phyloP scores from a whole-genome alignment of 2,888 invertebrate genomes.

The Ophioninae sp. region DNA sequence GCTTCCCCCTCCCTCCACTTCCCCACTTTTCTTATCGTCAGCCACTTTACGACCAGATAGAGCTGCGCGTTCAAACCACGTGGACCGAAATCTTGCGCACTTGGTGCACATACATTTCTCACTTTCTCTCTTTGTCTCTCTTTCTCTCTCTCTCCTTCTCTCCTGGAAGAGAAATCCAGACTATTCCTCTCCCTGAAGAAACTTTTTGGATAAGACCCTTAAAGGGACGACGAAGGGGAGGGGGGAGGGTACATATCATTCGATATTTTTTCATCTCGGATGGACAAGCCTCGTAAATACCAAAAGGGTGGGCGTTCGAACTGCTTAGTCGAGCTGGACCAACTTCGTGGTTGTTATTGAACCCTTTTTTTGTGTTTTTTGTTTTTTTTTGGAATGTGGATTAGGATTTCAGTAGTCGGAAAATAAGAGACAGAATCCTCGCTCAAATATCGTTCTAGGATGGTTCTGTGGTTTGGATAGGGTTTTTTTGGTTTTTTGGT shows the following conservation, averaged over 20 bases:
- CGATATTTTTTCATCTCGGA: constrained; percentile 40
- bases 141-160: not conserved
- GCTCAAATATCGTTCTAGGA: too few relatives aligned
- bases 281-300: constrained; percentile 55
- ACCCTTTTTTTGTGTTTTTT: not conserved
- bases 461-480: too few relatives aligned
- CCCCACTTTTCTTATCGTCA: constrained; percentile 51
- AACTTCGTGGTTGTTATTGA: not conserved
- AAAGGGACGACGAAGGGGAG: not conserved
- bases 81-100: constrained; percentile 39
- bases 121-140: not conserved
- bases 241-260: constrained; percentile 42
- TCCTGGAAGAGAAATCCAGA: not conserved
- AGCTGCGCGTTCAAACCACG: constrained; percentile 30
- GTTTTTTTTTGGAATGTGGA: not conserved
- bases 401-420: not conserved
- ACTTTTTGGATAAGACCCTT: constrained; percentile 45
- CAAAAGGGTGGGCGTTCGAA: constrained; percentile 54
- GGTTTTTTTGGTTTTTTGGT: too few relatives aligned
- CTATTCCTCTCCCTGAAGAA: constrained; percentile 38
- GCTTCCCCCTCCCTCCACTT: constrained; percentile 23
- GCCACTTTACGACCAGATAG: constrained; percentile 58
- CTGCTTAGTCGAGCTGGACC: constrained; percentile 28
- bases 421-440: too few relatives aligned
- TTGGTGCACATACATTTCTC: constrained; percentile 36